Base-by-base conservation (phyloP, 2,888 invertebrate genomes). In the Octonoba sinensis region DNA sequence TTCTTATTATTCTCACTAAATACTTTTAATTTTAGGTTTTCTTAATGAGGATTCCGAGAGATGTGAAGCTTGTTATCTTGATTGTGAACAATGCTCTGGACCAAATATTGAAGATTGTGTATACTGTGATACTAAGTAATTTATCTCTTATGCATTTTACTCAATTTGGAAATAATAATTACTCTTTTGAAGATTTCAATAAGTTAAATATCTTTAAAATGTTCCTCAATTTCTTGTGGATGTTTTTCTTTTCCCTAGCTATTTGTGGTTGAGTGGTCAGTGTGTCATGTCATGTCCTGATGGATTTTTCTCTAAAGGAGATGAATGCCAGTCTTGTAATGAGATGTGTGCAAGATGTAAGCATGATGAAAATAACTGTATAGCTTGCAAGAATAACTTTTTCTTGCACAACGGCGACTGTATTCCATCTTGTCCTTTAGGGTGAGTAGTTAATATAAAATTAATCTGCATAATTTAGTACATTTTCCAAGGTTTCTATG, bases 351-450 rank as follows among this genome's bases (percentile, higher is more conserved):
- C 69, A 47, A 83, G 51, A 64, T 79, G 83, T 60, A 22, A 54
- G 27, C 54, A 67, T 54, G 27, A 57, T 27, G 67, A 22, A 20
- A 51, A 65, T 47, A 59, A 82, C 36, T 95, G 95, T 88, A 91
- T 94, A 86, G 24, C 59, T 27, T 84, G 83, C 22, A 46, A 66
- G 44, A 24, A 83, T 46, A 69, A 59, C 8, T 69, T 73, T 62
- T 27, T 73, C 44, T 44, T 73, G 11, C 62, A 70, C 60, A n/a
- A 49, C 20, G 67, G 64, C 49, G 64, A 47, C 18, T 84, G 76
- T 57, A 54, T 73, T 36, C 47, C 51, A 22, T 59, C 60, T 62
- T 79, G 83, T 57, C 79, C 79, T n/a, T 16, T 20, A 16, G 75
- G 74, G 83, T 76, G 60, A 71, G 70, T 66, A 44, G 36, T 71